Percentiles rank a stretch among this genome's conserved stretches.
Conservation (phyloP, 2,113 vertebrate genomes). For the Phalacrocorax pelagicus region DNA sequence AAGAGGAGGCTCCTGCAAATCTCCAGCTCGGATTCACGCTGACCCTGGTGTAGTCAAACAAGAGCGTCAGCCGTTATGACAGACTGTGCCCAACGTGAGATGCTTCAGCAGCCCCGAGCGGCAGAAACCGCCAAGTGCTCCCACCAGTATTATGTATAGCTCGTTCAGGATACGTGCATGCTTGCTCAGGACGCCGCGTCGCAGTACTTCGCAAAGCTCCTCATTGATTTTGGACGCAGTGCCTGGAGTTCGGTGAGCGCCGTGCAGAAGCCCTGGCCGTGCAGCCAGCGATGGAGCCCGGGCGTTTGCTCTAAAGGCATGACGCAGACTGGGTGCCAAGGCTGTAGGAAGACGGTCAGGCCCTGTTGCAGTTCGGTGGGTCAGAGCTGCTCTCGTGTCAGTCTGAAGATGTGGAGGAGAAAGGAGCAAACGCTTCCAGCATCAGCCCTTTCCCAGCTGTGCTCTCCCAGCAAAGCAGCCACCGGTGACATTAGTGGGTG, state of each 20-base stretch:
- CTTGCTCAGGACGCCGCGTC: neutral
- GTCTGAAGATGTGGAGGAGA: neutral
- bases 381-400: neutral
- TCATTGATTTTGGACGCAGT: accelerated
- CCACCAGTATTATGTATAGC: neutral
- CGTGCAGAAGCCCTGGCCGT: neutral
- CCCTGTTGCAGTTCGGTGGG: neutral
- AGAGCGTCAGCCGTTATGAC: neutral
- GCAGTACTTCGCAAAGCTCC: neutral
- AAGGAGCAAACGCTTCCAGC: neutral
- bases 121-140: neutral
- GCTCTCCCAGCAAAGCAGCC: neutral
- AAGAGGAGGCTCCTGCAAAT: neutral
- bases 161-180: neutral
- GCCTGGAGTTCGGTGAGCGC: neutral
- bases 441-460: neutral
- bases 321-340: neutral
- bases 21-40: neutral
- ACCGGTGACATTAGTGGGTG: neutral
- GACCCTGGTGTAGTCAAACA: neutral
- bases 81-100: neutral
- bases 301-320: neutral
- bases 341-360: neutral
- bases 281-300: neutral
- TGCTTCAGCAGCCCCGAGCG: neutral